Evolutionary conservation across 2,113 vertebrate genomes (phyloP).

Genomic region (Brachyhypopomus occidentalis): DNA sequence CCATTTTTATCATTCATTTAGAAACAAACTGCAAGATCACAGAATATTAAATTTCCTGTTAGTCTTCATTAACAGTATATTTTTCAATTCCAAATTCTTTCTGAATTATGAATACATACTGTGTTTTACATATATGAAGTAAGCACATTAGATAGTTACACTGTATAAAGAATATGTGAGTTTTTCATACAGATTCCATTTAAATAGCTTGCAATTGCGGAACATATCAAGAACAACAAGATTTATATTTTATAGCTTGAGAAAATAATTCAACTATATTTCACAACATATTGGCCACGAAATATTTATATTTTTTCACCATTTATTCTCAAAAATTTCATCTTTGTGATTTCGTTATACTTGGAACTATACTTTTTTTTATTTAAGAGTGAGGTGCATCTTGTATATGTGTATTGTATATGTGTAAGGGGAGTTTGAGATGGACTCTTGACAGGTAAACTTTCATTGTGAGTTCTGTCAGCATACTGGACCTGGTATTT

Average conservation of each 20-base stretch:
- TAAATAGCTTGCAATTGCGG: slow-evolving; percentile 14
- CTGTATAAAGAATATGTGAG: slow-evolving; percentile 19
- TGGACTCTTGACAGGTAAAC: slow-evolving; percentile 40
- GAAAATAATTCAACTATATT: not conserved
- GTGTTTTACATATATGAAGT: not conserved
- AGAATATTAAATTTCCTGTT: not conserved
- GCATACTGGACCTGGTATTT: slow-evolving; percentile 47
- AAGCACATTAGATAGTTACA: slow-evolving; percentile 5
- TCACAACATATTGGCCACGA: slow-evolving; percentile 10
- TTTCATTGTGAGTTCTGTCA: slow-evolving; percentile 48
- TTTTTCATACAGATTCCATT: not conserved
- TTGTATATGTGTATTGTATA: slow-evolving; percentile 35
- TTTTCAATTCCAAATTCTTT: not conserved
- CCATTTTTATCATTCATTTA: not conserved
- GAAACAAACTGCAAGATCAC: slow-evolving; percentile 4
- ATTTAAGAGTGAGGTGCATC: slow-evolving; percentile 33
- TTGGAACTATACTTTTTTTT: slow-evolving; percentile 37
- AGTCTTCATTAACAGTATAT: not conserved
- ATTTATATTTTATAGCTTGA: slow-evolving; percentile 25
- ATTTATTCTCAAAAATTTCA: slow-evolving; percentile 1
- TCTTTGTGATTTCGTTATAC: slow-evolving; percentile 34
- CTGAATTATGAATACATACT: too few species aligned
- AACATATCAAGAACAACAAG: slow-evolving; percentile 9
- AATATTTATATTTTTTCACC: slow-evolving; percentile 16
- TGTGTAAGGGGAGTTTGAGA: slow-evolving; percentile 27